Percentiles rank a stretch among this genome's conserved stretches.
Conservation (phyloP, 1,140 invertebrate genomes). For the Galendromus occidentalis region DNA sequence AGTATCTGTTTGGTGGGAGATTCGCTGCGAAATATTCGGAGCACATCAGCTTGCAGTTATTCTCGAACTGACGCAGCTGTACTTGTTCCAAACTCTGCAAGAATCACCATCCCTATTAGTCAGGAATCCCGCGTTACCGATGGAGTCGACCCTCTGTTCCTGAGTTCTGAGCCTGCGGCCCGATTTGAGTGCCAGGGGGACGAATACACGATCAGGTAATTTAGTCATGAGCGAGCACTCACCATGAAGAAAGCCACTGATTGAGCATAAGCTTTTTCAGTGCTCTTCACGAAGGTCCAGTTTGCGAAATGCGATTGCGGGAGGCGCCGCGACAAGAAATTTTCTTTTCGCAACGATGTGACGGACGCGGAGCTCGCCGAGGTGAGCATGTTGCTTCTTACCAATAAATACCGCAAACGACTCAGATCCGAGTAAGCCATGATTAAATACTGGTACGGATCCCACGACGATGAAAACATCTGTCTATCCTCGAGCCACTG, state of each 20-base stretch:
- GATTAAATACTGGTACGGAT: neutral
- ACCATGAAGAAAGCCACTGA: neutral
- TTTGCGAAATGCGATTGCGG: conserved; percentile 9
- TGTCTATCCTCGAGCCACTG: conserved; percentile 7
- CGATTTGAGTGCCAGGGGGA: too few relatives aligned
- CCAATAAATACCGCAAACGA: neutral
- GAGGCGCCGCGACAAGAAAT: neutral
- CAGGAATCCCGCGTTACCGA: too few relatives aligned
- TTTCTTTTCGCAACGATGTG: neutral
- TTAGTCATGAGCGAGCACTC: neutral
- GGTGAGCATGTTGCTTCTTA: neutral
- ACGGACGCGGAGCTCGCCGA: neutral
- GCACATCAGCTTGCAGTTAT: conserved; percentile 8
- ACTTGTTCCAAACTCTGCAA: conserved; percentile 7
- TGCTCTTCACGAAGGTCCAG: neutral
- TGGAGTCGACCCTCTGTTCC: too few relatives aligned
- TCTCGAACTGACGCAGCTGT: neutral
- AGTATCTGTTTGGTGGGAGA: conserved; percentile 2
- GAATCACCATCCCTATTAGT: neutral
- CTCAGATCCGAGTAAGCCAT: neutral
- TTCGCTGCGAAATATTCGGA: neutral
- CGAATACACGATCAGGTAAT: too few relatives aligned
- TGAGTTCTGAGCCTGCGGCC: too few relatives aligned
- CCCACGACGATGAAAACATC: conserved; percentile 2
- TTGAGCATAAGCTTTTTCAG: neutral